phyloP scores from a whole-genome alignment of 2,888 invertebrate species.

The Aphodius granarius region DNA sequence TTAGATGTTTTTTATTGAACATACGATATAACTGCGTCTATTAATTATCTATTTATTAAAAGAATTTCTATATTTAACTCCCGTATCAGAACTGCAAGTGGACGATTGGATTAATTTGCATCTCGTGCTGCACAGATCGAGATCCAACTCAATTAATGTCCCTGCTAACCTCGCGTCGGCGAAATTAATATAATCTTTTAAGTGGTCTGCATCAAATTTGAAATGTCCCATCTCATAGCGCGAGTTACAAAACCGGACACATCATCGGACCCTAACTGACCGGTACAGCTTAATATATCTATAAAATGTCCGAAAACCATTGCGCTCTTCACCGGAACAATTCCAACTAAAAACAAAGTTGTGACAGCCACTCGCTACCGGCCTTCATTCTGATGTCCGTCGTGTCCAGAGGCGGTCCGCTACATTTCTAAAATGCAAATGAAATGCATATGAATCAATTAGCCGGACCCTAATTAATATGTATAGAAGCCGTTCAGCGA shows the following conservation, averaged over 20 bases:
- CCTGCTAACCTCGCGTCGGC: background rate
- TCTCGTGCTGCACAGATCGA: background rate
- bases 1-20: too few relatives aligned
- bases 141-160: background rate
- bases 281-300: background rate
- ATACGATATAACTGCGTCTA: background rate
- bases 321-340: background rate
- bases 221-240: background rate
- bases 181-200: background rate
- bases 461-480: constrained; percentile 22
- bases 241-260: background rate
- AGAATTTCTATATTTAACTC: background rate
- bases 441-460: constrained; percentile 27
- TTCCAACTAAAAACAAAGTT: background rate
- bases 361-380: background rate
- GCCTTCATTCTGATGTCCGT: background rate
- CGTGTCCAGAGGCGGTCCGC: background rate
- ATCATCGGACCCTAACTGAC: background rate
- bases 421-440: constrained; percentile 18
- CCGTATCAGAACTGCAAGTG: background rate
- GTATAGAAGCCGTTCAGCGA: constrained; percentile 9
- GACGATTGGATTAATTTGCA: background rate
- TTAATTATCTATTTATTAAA: background rate
- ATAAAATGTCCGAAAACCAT: background rate
- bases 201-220: background rate